Conservation (phyloP, 92 coral and sea anemone genomes). For the Porites evermanni region DNA sequence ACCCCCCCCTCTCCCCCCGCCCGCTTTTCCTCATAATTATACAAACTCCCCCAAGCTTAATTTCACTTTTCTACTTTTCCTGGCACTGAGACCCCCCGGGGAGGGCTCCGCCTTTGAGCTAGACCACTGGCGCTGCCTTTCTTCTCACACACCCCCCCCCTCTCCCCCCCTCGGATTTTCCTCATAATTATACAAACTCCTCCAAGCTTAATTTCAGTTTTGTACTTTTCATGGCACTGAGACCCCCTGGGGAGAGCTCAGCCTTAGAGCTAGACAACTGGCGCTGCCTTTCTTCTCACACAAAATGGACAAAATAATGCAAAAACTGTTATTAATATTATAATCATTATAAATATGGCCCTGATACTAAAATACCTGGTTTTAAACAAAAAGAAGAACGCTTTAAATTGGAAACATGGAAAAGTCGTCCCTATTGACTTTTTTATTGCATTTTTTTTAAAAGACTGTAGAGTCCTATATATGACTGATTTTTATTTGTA, state of each 20-base stretch:
- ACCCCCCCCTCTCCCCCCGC: not conserved
- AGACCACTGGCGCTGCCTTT: conserved; percentile 50
- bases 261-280: conserved; percentile 39
- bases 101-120: conserved; percentile 8
- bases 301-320: not conserved
- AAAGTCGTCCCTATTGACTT: not conserved
- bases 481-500: not conserved
- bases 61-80: not conserved
- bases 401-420: not conserved
- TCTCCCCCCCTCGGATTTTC: no score
- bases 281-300: conserved; percentile 31
- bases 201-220: not conserved
- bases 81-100: conserved; percentile 18
- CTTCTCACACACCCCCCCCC: not conserved
- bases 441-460: not conserved
- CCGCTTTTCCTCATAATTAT: no score
- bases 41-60: not conserved
- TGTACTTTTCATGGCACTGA: not conserved
- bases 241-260: conserved; percentile 27
- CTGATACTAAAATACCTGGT: not conserved
- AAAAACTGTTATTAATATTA: not conserved
- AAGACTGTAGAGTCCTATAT: not conserved
- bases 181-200: not conserved
- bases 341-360: no score
- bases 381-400: conserved; percentile 5